Conservation (phyloP, 35 echinoderm and acorn worm species). For the Apostichopus parvimensis region DNA sequence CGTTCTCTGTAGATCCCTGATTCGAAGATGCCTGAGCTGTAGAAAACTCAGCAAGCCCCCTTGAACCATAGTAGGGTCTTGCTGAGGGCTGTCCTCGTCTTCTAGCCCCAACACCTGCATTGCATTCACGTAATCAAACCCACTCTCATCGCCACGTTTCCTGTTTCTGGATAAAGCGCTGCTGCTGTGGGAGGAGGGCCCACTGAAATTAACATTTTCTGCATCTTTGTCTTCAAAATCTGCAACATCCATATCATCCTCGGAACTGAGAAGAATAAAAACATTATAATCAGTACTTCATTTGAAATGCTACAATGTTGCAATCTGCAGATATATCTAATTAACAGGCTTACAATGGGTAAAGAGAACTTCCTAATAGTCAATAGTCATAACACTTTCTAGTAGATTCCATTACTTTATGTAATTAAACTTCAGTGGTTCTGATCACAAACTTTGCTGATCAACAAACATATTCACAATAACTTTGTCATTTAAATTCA, state of each 20-base stretch:
- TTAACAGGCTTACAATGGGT: too few species aligned
- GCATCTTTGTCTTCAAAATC: slow-evolving; percentile 98
- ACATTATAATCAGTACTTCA: too few species aligned
- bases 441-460: too few species aligned
- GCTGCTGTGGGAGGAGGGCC: slow-evolving; percentile 57
- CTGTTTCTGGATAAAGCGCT: slow-evolving; percentile 46
- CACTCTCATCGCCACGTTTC: slow-evolving; percentile 53
- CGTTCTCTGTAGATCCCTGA: slow-evolving; percentile 93
- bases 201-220: slow-evolving; percentile 83
- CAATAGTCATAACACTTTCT: too few species aligned
- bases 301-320: too few species aligned
- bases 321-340: too few species aligned
- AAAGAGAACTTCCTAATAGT: too few species aligned
- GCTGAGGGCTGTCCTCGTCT: slow-evolving; percentile 78
- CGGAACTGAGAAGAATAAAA: slow-evolving; percentile 53
- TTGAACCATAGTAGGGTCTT: slow-evolving; percentile 92
- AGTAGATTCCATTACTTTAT: too few species aligned
- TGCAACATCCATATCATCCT: slow-evolving; percentile 74
- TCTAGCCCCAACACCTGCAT: slow-evolving; percentile 94
- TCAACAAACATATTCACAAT: too few species aligned
- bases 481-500: too few species aligned
- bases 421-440: too few species aligned
- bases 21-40: slow-evolving; percentile 84
- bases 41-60: slow-evolving; percentile 90
- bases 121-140: slow-evolving; percentile 74